These are phyloP conservation scores for Ethmia dodecea DNA, from an alignment of 2,888 invertebrate genomes.

Conservation along the genomic window DNA sequence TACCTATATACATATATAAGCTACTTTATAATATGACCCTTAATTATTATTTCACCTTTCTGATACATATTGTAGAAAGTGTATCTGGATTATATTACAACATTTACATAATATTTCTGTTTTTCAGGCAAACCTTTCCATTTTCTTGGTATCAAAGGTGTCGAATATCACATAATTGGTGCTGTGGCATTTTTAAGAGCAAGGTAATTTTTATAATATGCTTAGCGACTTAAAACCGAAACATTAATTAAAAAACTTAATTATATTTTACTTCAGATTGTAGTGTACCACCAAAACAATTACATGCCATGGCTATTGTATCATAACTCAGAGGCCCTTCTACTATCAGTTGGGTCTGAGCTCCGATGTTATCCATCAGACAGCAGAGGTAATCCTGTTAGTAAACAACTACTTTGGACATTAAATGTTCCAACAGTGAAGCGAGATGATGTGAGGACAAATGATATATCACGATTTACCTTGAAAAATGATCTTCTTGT, in stretches of 20 bases:
- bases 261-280: conserved; percentile 34
- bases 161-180: conserved; percentile 58
- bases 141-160: conserved; percentile 42
- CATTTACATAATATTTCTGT: too few relatives aligned
- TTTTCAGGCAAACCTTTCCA: conserved; percentile 20
- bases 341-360: conserved; percentile 48
- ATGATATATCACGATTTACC: conserved; percentile 66
- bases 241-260: not conserved
- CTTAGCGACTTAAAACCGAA: not conserved
- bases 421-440: conserved; percentile 45
- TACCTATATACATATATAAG: too few relatives aligned
- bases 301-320: conserved; percentile 65
- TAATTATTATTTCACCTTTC: too few relatives aligned
- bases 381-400: conserved; percentile 34
- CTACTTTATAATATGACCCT: too few relatives aligned
- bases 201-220: conserved; percentile 26
- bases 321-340: conserved; percentile 37
- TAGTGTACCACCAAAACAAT: conserved; percentile 42
- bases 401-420: conserved; percentile 37
- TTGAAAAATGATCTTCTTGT: conserved; percentile 42
- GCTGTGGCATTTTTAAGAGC: conserved; percentile 45
- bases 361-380: conserved; percentile 42
- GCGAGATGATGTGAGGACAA: conserved; percentile 54
- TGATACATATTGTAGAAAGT: too few relatives aligned
- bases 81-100: too few relatives aligned